These are phyloP conservation scores for Chelonus formosanus DNA, from an alignment of 2,888 invertebrate species.

Conservation along the genomic window DNA sequence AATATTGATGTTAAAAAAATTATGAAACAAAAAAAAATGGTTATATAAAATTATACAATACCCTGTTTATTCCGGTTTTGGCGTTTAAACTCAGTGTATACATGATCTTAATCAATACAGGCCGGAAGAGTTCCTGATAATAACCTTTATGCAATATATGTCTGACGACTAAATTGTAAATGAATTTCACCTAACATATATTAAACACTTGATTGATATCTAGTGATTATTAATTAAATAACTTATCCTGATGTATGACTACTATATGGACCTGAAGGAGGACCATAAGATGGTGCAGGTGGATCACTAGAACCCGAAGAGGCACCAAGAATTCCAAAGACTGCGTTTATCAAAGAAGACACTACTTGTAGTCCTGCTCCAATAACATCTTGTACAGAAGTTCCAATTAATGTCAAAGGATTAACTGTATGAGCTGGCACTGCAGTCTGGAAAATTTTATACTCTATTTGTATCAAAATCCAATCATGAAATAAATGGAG, in stretches of 20 bases:
- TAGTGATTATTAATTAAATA: not conserved
- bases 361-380: constrained; percentile 52
- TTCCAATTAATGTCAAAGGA: constrained; percentile 48
- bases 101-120: too few species aligned
- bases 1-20: too few species aligned
- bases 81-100: not conserved
- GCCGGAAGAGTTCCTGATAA: too few species aligned
- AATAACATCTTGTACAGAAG: constrained; percentile 55
- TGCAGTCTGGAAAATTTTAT: not conserved
- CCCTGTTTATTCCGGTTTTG: too few species aligned
- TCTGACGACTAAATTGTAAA: constrained; percentile 11
- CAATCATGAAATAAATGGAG: too few species aligned
- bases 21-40: too few species aligned
- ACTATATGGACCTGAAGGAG: constrained; percentile 33
- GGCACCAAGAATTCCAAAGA: constrained; percentile 53
- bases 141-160: constrained; percentile 4
- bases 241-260: constrained; percentile 27
- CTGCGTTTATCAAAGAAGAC: constrained; percentile 50
- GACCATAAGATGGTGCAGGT: constrained; percentile 46
- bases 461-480: not conserved
- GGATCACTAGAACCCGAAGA: constrained; percentile 43
- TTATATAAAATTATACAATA: too few species aligned
- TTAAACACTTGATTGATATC: too few species aligned
- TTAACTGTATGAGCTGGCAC: constrained; percentile 50
- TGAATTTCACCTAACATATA: constrained; percentile 9